Conservation (phyloP, 2,888 invertebrate genomes). For the Cheilosia urbana region DNA sequence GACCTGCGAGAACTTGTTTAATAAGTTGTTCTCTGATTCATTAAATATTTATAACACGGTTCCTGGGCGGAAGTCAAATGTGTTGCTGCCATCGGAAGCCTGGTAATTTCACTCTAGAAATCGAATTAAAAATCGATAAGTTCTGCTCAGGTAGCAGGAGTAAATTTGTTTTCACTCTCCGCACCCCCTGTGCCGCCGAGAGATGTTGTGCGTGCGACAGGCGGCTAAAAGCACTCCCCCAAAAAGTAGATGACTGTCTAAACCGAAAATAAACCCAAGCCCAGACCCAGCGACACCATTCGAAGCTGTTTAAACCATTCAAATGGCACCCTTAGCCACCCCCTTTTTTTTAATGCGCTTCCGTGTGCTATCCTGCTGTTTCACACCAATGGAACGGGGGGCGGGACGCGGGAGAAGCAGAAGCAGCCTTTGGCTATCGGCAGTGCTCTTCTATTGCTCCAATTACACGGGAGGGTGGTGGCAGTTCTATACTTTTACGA, state of each 20-base stretch:
- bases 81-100: constrained; percentile 40
- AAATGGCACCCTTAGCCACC: constrained; percentile 7
- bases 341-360: constrained; percentile 27
- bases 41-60: constrained; percentile 48
- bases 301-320: constrained; percentile 36
- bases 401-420: too few species aligned
- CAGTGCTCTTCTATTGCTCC: constrained; percentile 9
- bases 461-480: neutral
- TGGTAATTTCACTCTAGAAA: constrained; percentile 43
- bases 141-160: constrained; percentile 20
- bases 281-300: constrained; percentile 40
- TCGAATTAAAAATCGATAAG: constrained; percentile 53
- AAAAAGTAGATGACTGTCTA: constrained; percentile 18
- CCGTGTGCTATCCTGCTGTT: constrained; percentile 29
- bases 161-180: neutral
- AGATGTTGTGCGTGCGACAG: constrained; percentile 8
- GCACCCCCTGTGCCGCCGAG: neutral
- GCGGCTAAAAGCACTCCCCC: neutral
- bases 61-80: constrained; percentile 53
- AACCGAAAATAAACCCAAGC: constrained; percentile 41
- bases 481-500: constrained; percentile 24
- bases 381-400: constrained; percentile 17
- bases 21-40: constrained; percentile 37
- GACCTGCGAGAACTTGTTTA: constrained; percentile 30
- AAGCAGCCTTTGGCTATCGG: neutral